phyloP scores from a whole-genome alignment of 2,888 invertebrate genomes.

The Sialis lutaria region DNA sequence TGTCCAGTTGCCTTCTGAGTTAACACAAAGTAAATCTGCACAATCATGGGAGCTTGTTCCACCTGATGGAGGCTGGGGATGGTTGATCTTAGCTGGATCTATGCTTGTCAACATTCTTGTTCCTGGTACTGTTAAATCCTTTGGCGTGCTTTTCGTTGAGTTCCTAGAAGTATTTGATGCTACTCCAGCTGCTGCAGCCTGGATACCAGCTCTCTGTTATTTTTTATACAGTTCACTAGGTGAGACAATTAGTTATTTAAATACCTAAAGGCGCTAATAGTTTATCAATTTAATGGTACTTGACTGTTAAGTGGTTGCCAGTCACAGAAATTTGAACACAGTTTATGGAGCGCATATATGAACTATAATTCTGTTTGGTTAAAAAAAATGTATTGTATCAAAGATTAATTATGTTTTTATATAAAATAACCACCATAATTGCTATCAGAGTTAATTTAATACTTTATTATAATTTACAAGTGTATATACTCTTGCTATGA shows the following conservation, averaged over 20 bases:
- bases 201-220: slow-evolving; percentile 76
- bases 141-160: slow-evolving; percentile 70
- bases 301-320: no score
- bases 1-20: no score
- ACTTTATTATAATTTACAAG: no score
- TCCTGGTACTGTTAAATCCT: slow-evolving; percentile 76
- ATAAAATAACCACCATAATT: no score
- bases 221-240: slow-evolving; percentile 78
- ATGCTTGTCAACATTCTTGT: slow-evolving; percentile 71
- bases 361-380: no score
- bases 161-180: slow-evolving; percentile 64
- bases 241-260: slow-evolving; percentile 22
- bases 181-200: slow-evolving; percentile 54
- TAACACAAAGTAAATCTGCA: no score
- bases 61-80: slow-evolving; percentile 75
- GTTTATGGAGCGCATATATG: background rate
- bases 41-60: slow-evolving; percentile 50
- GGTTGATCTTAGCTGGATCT: slow-evolving; percentile 55
- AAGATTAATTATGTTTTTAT: no score
- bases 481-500: no score
- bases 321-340: background rate
- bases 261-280: background rate
- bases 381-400: no score
- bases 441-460: no score
- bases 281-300: no score